Conservation (phyloP, 64 coral and sea anemone species). For the Acropora yongei region DNA sequence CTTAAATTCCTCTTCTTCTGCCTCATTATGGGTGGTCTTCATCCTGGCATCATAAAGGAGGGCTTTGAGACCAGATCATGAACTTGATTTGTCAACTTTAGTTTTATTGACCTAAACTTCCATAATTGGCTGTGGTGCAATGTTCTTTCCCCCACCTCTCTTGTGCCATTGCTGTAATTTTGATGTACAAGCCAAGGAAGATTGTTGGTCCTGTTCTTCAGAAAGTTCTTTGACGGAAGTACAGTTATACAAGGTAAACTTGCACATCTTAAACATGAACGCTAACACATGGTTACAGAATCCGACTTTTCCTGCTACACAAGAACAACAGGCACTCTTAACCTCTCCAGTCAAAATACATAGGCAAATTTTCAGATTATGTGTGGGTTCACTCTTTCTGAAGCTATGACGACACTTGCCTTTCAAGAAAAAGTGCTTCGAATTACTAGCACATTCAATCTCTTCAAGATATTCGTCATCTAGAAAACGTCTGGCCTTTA, state of each 20-base stretch:
- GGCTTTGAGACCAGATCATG: constrained; percentile 18
- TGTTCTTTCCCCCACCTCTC: constrained; percentile 62
- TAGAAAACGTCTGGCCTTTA: constrained; percentile 61
- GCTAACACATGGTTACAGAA: constrained; percentile 61
- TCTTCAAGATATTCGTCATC: constrained; percentile 53
- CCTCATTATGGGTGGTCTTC: neutral
- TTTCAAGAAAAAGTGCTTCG: constrained; percentile 57
- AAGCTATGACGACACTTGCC: constrained; percentile 48
- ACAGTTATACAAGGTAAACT: constrained; percentile 44
- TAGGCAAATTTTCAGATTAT: constrained; percentile 46
- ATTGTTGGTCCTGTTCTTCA: constrained; percentile 47
- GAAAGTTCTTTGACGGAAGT: constrained; percentile 25
- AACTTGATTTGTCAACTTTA: neutral
- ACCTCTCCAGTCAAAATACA: constrained; percentile 55
- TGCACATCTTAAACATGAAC: constrained; percentile 70
- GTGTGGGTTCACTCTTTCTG: constrained; percentile 51
- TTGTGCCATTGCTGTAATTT: constrained; percentile 67
- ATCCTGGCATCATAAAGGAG: constrained; percentile 67
- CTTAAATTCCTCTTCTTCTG: constrained; percentile 1
- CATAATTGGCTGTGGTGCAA: constrained; percentile 48
- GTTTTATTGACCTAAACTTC: constrained; percentile 43
- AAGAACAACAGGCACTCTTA: constrained; percentile 26
- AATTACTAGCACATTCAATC: constrained; percentile 38
- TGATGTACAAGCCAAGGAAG: constrained; percentile 62
- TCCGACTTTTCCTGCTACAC: constrained; percentile 45